Evolutionary conservation across 2,888 invertebrate species (phyloP).

Genomic region (Pelosia muscerda): DNA sequence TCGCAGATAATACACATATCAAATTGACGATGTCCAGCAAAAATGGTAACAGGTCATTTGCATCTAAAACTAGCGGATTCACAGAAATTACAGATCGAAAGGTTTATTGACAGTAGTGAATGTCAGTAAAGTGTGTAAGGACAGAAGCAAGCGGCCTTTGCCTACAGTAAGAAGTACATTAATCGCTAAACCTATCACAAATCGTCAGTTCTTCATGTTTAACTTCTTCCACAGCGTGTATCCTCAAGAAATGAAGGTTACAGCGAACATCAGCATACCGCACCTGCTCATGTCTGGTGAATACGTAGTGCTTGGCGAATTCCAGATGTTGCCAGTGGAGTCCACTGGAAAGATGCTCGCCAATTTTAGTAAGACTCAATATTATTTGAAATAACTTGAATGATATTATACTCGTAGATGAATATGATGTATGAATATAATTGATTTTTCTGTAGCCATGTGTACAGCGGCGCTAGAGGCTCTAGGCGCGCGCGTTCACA

Average conservation of each 20-base stretch:
- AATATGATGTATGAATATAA: neutral
- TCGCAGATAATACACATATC: too few species aligned
- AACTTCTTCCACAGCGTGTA: conserved; percentile 66
- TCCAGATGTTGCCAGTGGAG: conserved; percentile 86
- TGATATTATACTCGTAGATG: too few species aligned
- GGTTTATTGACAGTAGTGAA: too few species aligned
- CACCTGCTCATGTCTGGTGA: conserved; percentile 77
- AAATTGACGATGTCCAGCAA: too few species aligned
- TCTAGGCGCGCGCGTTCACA: conserved; percentile 76
- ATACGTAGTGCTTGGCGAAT: conserved; percentile 82
- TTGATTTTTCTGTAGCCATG: conserved; percentile 55
- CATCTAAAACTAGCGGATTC: too few species aligned
- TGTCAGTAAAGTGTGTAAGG: too few species aligned
- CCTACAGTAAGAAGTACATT: too few species aligned
- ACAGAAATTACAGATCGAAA: too few species aligned
- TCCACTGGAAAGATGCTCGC: conserved; percentile 87
- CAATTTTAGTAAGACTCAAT: conserved; percentile 84
- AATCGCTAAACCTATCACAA: too few species aligned
- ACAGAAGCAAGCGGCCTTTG: too few species aligned
- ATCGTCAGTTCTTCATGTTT: neutral
- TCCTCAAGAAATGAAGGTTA: conserved; percentile 78
- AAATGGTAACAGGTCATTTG: too few species aligned
- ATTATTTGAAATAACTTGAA: neutral
- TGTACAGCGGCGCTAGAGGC: conserved; percentile 78
- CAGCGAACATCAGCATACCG: conserved; percentile 77